phyloP scores from a whole-genome alignment of 2,888 invertebrate genomes.

The Saturnia pavonia region DNA sequence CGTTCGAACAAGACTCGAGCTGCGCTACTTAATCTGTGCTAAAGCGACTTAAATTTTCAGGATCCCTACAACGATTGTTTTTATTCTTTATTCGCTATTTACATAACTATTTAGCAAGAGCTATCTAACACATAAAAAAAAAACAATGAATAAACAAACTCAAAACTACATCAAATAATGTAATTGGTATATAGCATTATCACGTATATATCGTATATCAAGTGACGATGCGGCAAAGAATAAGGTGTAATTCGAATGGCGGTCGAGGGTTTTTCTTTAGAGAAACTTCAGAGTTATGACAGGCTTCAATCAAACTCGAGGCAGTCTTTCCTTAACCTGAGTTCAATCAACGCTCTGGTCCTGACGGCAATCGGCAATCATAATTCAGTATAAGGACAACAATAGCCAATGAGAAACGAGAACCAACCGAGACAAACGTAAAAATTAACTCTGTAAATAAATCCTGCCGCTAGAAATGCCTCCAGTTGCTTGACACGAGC shows the following conservation, averaged over 20 bases:
- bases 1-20: slow-evolving; percentile 5
- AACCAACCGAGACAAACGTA: background rate
- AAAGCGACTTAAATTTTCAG: background rate
- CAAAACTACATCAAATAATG: no score
- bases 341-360: no score
- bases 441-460: background rate
- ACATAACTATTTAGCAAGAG: background rate
- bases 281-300: background rate
- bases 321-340: no score
- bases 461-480: background rate
- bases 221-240: no score
- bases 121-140: background rate
- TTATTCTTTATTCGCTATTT: background rate
- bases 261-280: background rate
- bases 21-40: slow-evolving; percentile 6
- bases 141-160: background rate
- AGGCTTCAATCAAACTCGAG: background rate
- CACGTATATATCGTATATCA: no score
- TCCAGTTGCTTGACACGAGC: background rate
- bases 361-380: no score
- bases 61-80: background rate
- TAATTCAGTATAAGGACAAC: background rate
- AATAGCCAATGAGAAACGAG: background rate
- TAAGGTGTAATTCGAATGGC: no score
- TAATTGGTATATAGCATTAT: no score